Percentiles rank a stretch among this genome's conserved stretches.
These are phyloP conservation scores for Microtus montanus DNA, from an alignment of 2,113 vertebrate species.

Conservation along the genomic window DNA sequence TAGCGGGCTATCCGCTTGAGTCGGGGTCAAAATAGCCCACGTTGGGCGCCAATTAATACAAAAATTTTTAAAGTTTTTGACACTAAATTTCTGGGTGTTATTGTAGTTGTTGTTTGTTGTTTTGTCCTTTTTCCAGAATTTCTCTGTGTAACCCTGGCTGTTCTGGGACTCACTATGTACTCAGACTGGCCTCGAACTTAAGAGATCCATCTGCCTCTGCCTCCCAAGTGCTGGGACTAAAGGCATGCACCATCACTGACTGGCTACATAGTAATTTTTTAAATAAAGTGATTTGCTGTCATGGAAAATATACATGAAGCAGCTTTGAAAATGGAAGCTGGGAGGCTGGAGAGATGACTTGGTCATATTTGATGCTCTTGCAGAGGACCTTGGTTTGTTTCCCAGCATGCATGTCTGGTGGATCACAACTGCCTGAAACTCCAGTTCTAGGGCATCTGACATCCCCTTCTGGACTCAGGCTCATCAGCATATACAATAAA, in stretches of 20 bases:
- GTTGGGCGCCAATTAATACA: neutral
- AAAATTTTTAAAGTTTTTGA: neutral
- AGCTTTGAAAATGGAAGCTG: slow-evolving; percentile 26
- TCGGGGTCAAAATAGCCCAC: too few species aligned
- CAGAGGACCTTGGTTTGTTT: neutral
- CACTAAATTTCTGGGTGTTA: neutral
- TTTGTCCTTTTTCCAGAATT: neutral
- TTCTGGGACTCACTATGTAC: neutral
- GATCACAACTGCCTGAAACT: neutral
- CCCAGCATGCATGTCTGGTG: neutral
- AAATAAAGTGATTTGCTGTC: neutral
- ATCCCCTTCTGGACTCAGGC: too few species aligned
- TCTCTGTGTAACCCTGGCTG: neutral
- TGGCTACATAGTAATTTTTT: neutral
- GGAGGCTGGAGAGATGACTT: neutral
- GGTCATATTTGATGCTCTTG: neutral
- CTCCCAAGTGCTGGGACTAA: neutral
- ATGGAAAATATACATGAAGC: slow-evolving; percentile 26
- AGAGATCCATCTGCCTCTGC: neutral
- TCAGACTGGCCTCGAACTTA: neutral
- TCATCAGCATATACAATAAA: neutral
- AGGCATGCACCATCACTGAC: neutral
- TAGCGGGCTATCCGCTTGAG: too few species aligned
- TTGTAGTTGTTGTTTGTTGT: neutral
- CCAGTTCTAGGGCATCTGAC: neutral